A percentile compares a stretch with the other conserved stretches of the same genome.
phyloP scores from a whole-genome alignment of 2,888 invertebrate species.

The Lithosia quadra region DNA sequence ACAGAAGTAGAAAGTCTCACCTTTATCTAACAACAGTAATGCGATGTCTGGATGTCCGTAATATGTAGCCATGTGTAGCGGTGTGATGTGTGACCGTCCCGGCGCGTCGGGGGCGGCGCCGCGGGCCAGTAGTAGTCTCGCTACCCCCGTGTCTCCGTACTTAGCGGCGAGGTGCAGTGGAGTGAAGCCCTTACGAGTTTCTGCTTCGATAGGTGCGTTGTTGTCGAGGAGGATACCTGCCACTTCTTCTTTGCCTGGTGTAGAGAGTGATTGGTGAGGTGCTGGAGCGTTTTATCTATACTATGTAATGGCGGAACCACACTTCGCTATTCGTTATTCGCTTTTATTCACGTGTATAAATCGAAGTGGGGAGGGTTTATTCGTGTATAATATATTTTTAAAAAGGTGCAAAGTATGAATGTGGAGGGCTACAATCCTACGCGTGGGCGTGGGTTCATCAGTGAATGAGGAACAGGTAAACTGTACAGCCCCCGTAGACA shows the following conservation, averaged over 20 bases:
- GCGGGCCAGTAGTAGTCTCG: slow-evolving; percentile 93
- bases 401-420: no score
- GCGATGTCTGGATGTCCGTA: slow-evolving; percentile 98
- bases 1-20: slow-evolving; percentile 66
- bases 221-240: slow-evolving; percentile 96
- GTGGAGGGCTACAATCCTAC: no score
- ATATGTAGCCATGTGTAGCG: slow-evolving; percentile 98
- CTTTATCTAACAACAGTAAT: slow-evolving; percentile 95
- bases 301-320: no score
- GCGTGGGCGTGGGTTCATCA: no score
- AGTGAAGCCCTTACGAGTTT: slow-evolving; percentile 99
- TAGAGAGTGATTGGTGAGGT: slow-evolving; percentile 16
- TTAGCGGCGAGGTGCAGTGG: slow-evolving; percentile 98
- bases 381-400: no score
- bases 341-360: no score
- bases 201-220: slow-evolving; percentile 94
- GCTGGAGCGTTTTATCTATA: neutral
- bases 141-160: slow-evolving; percentile 97
- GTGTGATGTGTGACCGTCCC: slow-evolving; percentile 98
- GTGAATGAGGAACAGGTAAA: no score
- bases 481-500: no score
- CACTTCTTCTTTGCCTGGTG: slow-evolving; percentile 92
- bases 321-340: no score
- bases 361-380: no score
- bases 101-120: slow-evolving; percentile 95